Base-by-base conservation (phyloP, 2,113 vertebrate genomes). In the Potamarius usumacintae region DNA sequence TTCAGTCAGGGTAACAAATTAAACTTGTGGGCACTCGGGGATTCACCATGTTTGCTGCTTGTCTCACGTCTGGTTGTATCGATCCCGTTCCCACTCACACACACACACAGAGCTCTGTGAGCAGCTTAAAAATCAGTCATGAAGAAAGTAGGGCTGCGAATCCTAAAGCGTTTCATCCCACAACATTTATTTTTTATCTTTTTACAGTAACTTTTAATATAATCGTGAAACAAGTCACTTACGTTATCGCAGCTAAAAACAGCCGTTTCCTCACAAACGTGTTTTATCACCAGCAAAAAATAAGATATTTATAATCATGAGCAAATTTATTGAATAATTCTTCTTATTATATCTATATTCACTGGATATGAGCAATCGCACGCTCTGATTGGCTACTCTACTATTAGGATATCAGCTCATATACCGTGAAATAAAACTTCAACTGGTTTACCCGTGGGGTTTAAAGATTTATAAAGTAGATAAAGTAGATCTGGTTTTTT, bases 71-170 rank as follows among this genome's bases (percentile, higher is more conserved):
- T 7, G 20, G 62, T 52, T 69, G 42, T 50, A 86, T 67, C 62
- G 72, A 86, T 89, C 53, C 48, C 30, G 25, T 20, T 42, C 0
- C 6, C 48, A 1, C 82, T 18, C 81, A 55, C 78, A 69, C 52
- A 53, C 52, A 52, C 52, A 53, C 52, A 53, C 52, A 53, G 34
- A 42, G 4, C 4, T 27, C 34, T 80, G 63, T 81, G 50, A 85
- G 76, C 25, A 85, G 5, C 25, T 85, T 80, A 55, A 87, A 30
- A 83, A 83, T 79, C 78, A 57, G 81, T 57, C 69, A 88, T 84
- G 78, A 88, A 72, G 77, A 42, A 30, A 82, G 87, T 65, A 85
- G 76, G n/a, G 65, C 12, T 27, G n/a, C 4, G 9, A 69, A 69
- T 15, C 65, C 65, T 27, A 5, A 12, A n/a, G 11, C 4, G 5